These are phyloP conservation scores for Ageneiosus marmoratus DNA, from an alignment of 2,113 vertebrate species.

Conservation along the genomic window DNA sequence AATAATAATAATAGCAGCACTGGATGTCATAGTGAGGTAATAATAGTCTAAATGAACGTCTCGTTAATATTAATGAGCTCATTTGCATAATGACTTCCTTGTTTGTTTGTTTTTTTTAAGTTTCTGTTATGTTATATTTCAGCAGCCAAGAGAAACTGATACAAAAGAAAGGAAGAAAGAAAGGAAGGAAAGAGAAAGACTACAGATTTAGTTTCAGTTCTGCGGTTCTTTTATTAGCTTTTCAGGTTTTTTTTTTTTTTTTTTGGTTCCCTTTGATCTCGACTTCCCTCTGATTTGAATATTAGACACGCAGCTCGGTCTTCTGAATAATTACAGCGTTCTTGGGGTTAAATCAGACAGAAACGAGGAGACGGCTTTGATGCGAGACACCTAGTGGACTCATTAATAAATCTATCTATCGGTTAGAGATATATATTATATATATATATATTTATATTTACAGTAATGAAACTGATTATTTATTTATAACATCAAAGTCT, in stretches of 20 bases:
- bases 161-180: not conserved
- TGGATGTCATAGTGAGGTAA: not conserved
- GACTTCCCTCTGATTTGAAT: constrained; percentile 31
- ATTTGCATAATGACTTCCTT: not conserved
- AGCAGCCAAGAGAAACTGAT: not conserved
- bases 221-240: too few species aligned
- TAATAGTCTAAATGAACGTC: not conserved
- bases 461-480: not conserved
- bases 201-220: not conserved
- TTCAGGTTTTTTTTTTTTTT: too few species aligned
- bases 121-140: not conserved
- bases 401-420: too few species aligned
- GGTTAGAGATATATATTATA: too few species aligned
- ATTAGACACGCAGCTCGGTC: constrained; percentile 6
- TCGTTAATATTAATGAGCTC: not conserved
- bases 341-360: constrained; percentile 7
- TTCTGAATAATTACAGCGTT: constrained; percentile 43
- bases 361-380: constrained; percentile 20
- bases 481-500: not conserved
- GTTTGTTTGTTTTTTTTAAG: too few species aligned
- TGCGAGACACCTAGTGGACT: constrained; percentile 35
- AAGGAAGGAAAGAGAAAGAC: too few species aligned
- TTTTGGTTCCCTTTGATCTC: constrained; percentile 44
- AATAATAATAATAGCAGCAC: not conserved
- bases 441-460: too few species aligned